These are phyloP conservation scores for Numida meleagris DNA, from an alignment of 2,113 vertebrate species.

Conservation along the genomic window DNA sequence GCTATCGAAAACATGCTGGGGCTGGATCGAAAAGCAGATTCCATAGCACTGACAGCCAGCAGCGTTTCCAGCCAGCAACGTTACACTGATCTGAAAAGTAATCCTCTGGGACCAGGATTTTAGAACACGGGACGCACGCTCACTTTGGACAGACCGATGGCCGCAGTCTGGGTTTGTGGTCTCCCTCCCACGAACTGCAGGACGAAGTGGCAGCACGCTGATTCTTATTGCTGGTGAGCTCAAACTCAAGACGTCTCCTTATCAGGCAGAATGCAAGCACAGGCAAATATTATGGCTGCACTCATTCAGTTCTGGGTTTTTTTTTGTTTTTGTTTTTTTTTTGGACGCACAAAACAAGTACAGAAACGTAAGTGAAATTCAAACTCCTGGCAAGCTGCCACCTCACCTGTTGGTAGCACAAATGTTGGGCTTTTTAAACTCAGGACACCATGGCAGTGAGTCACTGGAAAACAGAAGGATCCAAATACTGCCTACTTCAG, in stretches of 20 bases:
- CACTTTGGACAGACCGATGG: neutral
- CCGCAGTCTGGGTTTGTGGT: neutral
- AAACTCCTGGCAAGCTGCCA: neutral
- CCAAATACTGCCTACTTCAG: neutral
- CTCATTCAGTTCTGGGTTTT: neutral
- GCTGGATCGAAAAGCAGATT: constrained; percentile 6
- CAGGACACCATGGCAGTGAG: neutral
- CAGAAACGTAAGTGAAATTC: neutral
- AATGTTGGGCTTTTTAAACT: neutral
- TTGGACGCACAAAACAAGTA: neutral
- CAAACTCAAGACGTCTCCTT: neutral
- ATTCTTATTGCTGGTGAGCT: constrained; percentile 76
- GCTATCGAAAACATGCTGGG: constrained; percentile 10
- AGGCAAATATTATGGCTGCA: neutral
- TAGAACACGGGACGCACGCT: neutral
- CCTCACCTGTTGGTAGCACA: neutral
- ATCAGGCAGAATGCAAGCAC: neutral
- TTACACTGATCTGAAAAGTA: neutral
- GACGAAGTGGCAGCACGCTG: neutral
- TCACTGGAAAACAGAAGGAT: neutral
- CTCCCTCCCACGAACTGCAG: neutral
- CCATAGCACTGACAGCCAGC: neutral
- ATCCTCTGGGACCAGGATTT: neutral
- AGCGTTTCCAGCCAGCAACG: neutral
- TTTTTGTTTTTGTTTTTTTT: neutral